phyloP scores from a whole-genome alignment of 2,797 vertebrate genomes.

The Dipus sagitta region DNA sequence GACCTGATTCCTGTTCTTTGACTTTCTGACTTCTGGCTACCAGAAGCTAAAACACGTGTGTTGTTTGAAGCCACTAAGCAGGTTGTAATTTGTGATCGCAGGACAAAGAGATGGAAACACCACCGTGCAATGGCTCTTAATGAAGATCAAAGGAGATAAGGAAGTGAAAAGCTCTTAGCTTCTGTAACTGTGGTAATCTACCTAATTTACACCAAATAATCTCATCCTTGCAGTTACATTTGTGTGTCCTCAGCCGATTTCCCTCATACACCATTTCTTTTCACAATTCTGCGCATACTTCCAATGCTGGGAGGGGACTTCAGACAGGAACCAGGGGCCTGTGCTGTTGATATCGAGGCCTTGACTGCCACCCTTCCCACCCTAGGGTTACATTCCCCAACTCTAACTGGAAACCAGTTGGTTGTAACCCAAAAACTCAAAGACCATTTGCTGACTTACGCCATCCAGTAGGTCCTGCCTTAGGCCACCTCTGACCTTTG shows the following conservation, averaged over 20 bases:
- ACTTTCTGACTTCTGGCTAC: constrained; percentile 40
- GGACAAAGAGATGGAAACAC: background rate
- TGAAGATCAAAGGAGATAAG: background rate
- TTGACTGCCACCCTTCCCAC: background rate
- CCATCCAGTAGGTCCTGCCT: background rate
- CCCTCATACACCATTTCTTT: background rate
- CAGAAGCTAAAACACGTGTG: background rate
- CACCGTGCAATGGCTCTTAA: background rate
- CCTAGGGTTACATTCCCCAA: background rate
- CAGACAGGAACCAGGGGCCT: background rate
- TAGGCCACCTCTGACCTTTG: background rate
- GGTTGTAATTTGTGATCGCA: background rate
- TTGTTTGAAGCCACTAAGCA: background rate
- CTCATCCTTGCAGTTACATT: background rate
- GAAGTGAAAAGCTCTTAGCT: background rate
- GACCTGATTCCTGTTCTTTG: background rate
- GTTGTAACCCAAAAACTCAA: constrained; percentile 13
- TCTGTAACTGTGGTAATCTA: background rate
- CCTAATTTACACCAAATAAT: background rate
- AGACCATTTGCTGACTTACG: background rate
- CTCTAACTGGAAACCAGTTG: background rate
- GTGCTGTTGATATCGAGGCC: background rate
- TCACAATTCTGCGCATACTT: background rate
- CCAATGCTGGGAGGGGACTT: background rate
- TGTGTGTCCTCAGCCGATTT: background rate